phyloP scores from a whole-genome alignment of 2,797 vertebrate genomes.

The Clarias fuscus region DNA sequence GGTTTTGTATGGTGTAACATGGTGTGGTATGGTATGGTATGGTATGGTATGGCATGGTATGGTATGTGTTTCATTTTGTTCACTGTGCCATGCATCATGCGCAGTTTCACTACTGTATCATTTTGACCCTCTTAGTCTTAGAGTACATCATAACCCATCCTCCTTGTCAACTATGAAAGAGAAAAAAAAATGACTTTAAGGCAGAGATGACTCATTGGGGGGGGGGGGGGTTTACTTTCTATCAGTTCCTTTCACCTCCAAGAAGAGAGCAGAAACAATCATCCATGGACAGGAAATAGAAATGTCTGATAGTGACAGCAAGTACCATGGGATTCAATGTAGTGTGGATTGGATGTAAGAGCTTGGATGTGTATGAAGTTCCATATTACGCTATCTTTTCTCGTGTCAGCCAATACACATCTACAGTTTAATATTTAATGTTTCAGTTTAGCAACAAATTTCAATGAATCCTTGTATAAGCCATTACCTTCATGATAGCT shows the following conservation, averaged over 20 bases:
- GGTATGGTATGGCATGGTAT: background rate
- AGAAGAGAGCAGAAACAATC: conserved; percentile 82
- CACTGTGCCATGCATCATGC: background rate
- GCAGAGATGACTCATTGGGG: background rate
- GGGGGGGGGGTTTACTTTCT: background rate
- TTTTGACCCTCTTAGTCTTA: background rate
- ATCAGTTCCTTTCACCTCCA: conserved; percentile 50
- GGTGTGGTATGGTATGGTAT: background rate
- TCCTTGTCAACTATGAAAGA: conserved; percentile 9
- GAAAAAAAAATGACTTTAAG: conserved; percentile 16
- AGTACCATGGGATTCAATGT: conserved; percentile 65
- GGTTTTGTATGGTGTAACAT: no score
- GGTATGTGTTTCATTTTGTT: background rate
- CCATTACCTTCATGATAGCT: conserved; percentile 9
- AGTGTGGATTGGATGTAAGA: conserved; percentile 83
- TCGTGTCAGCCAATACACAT: conserved; percentile 3
- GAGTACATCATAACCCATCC: background rate
- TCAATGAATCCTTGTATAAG: conserved; percentile 7
- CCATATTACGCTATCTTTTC: conserved; percentile 7
- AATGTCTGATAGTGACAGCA: conserved; percentile 88
- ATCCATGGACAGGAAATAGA: conserved; percentile 92
- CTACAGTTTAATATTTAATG: background rate
- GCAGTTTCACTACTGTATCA: background rate
- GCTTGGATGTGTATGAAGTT: background rate
- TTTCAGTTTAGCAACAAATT: background rate